Percentiles rank a stretch among this genome's conserved stretches.
Evolutionary conservation across 2,797 vertebrate species (phyloP).

Genomic region (Numenius phaeopus): DNA sequence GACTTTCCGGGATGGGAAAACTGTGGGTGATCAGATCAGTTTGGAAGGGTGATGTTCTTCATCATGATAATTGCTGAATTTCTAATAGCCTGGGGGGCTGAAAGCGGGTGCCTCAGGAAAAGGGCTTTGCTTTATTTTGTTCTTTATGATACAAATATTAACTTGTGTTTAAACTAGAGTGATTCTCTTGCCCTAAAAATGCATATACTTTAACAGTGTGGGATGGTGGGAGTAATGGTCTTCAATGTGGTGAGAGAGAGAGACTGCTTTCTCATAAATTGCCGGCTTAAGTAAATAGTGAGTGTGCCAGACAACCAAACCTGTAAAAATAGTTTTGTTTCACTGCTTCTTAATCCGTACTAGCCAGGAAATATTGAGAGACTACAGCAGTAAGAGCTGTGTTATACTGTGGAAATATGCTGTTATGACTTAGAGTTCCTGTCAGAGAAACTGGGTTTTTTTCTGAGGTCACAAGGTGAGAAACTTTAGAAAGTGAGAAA

Average conservation of each 20-base stretch:
- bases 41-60: neutral
- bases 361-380: conserved; percentile 57
- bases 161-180: neutral
- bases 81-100: neutral
- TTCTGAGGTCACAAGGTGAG: conserved; percentile 42
- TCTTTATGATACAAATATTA: neutral
- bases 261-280: conserved; percentile 13
- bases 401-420: conserved; percentile 37
- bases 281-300: conserved; percentile 39
- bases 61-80: neutral
- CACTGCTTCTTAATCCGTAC: conserved; percentile 22
- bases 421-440: conserved; percentile 40
- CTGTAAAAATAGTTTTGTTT: conserved; percentile 66
- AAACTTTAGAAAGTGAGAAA: conserved; percentile 61
- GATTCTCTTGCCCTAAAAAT: neutral
- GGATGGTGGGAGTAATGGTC: neutral
- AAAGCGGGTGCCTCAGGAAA: neutral
- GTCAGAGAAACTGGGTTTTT: conserved; percentile 1
- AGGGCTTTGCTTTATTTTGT: neutral
- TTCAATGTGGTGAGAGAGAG: neutral
- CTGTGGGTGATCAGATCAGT: neutral
- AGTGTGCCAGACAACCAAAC: conserved; percentile 48
- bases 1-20: neutral
- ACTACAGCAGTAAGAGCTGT: neutral
- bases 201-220: neutral